These are phyloP conservation scores for Drosophila nr. medialis DNA, from an alignment of 2,888 invertebrate genomes.

Conservation along the genomic window DNA sequence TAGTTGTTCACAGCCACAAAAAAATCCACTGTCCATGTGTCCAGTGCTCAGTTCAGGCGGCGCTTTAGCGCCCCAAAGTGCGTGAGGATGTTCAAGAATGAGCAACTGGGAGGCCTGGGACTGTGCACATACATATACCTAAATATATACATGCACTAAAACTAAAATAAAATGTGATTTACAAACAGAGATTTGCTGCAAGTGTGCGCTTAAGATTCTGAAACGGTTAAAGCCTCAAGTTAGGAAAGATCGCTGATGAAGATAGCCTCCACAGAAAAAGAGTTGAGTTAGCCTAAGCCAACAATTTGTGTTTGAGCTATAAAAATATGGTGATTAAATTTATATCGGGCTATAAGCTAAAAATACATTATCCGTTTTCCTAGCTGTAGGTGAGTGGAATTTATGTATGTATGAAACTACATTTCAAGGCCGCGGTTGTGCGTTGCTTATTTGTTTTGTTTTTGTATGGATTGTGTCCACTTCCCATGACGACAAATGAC, in stretches of 20 bases:
- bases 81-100: slow-evolving; percentile 59
- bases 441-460: slow-evolving; percentile 35
- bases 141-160: not conserved
- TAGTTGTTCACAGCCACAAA: slow-evolving; percentile 22
- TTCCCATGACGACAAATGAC: slow-evolving; percentile 75
- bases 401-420: slow-evolving; percentile 5
- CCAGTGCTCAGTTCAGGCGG: slow-evolving; percentile 52
- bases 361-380: not conserved
- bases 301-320: not conserved
- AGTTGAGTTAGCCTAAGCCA: not conserved
- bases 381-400: slow-evolving; percentile 2
- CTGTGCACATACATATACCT: slow-evolving; percentile 9
- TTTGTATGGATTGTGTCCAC: slow-evolving; percentile 53
- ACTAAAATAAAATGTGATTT: slow-evolving; percentile 30
- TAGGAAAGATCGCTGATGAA: slow-evolving; percentile 16
- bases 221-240: slow-evolving; percentile 16
- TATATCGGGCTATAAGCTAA: not conserved
- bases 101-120: slow-evolving; percentile 40
- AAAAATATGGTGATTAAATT: not conserved
- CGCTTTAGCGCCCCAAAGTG: slow-evolving; percentile 67
- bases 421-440: slow-evolving; percentile 35
- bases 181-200: slow-evolving; percentile 18
- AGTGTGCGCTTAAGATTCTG: slow-evolving; percentile 21
- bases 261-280: slow-evolving; percentile 6
- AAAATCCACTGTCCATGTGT: slow-evolving; percentile 20